phyloP scores from a whole-genome alignment of 1,140 invertebrate genomes.

The Dysdera silvatica region DNA sequence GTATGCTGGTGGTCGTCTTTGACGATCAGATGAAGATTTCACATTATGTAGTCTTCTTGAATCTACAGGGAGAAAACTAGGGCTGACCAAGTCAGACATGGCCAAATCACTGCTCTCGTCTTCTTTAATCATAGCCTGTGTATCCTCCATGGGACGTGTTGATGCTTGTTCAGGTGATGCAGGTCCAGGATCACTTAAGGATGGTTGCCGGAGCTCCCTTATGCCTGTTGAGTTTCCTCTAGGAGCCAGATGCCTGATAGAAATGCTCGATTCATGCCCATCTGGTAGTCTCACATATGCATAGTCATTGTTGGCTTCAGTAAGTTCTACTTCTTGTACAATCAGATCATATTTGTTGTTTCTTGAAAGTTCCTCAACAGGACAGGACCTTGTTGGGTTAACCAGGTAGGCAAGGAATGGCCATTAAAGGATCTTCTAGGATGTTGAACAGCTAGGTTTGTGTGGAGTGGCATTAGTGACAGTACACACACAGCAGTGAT shows the following conservation, averaged over 20 bases:
- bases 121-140: too few species aligned
- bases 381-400: background rate
- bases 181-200: background rate
- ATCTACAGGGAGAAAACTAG: background rate
- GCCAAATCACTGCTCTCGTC: background rate
- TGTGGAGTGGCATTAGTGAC: constrained; percentile 19
- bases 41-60: background rate
- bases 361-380: background rate
- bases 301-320: background rate
- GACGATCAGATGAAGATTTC: background rate
- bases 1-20: background rate
- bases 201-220: background rate
- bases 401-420: background rate
- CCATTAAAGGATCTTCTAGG: background rate
- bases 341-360: background rate
- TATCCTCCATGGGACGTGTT: too few species aligned
- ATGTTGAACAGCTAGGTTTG: too few species aligned
- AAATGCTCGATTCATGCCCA: background rate
- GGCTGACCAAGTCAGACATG: background rate
- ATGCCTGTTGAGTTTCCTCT: background rate
- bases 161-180: background rate
- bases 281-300: constrained; percentile 1
- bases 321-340: constrained; percentile 1
- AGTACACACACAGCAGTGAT: constrained; percentile 12
- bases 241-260: constrained; percentile 2